phyloP scores from a whole-genome alignment of 64 coral and sea anemone genomes.

The Montipora cactus region DNA sequence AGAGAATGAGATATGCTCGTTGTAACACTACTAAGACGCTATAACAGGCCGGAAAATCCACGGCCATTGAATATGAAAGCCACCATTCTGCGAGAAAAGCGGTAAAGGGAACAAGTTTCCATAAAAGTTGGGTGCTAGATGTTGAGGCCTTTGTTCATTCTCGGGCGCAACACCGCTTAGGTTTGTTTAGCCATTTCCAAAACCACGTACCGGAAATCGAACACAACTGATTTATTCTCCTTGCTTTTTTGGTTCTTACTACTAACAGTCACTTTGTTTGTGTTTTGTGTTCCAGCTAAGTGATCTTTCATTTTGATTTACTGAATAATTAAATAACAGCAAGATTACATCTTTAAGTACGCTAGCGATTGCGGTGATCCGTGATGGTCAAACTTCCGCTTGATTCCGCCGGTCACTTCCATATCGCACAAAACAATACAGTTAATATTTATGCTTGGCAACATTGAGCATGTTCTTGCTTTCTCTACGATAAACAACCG shows the following conservation, averaged over 20 bases:
- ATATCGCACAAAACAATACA: conserved; percentile 10
- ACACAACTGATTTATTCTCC: not conserved
- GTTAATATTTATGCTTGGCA: not conserved
- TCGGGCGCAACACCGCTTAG: not conserved
- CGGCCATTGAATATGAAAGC: not conserved
- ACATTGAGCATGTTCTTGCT: not conserved
- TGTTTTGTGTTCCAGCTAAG: not conserved
- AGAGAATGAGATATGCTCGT: not conserved
- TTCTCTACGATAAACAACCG: not conserved
- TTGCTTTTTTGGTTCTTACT: not conserved
- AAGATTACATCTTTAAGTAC: not conserved
- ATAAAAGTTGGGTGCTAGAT: not conserved
- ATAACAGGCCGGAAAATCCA: not conserved
- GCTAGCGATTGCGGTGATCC: not conserved
- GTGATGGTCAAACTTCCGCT: not conserved
- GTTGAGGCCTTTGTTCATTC: not conserved
- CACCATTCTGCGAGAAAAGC: not conserved
- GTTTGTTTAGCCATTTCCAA: not conserved
- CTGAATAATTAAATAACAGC: not conserved
- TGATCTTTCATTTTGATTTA: not conserved
- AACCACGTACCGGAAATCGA: not conserved
- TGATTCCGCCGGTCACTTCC: not conserved
- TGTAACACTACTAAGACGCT: not conserved
- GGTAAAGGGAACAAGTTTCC: not conserved
- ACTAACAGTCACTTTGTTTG: not conserved